Evolutionary conservation across 2,888 invertebrate genomes (phyloP).

Genomic region (Rhamnusium bicolor): DNA sequence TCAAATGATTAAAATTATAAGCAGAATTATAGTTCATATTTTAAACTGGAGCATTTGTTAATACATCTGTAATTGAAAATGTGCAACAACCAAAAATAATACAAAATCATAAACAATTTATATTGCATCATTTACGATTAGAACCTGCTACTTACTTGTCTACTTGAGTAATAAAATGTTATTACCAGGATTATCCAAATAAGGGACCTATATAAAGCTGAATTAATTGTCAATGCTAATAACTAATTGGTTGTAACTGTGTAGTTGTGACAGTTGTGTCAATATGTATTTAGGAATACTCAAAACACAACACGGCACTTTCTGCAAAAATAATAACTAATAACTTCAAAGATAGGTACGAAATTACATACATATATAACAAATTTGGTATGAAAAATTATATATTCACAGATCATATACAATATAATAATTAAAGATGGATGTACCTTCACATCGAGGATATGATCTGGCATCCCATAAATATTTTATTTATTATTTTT

Average conservation of each 20-base stretch:
- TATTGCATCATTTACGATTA: slow-evolving; percentile 9
- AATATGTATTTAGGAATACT: not conserved
- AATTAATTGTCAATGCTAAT: slow-evolving; percentile 19
- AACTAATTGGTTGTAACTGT: not conserved
- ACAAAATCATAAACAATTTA: slow-evolving; percentile 4
- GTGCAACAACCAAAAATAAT: not conserved
- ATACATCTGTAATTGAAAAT: too few relatives aligned
- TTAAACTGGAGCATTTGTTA: too few relatives aligned
- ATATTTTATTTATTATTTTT: slow-evolving; percentile 25
- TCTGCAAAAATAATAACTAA: too few relatives aligned
- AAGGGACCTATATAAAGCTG: slow-evolving; percentile 1
- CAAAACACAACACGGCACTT: too few relatives aligned
- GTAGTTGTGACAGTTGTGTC: not conserved
- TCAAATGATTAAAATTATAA: too few relatives aligned
- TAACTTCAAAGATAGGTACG: too few relatives aligned
- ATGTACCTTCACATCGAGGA: slow-evolving; percentile 14
- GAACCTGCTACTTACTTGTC: slow-evolving; percentile 16
- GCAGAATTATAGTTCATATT: too few relatives aligned
- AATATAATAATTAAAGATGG: not conserved
- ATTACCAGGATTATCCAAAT: slow-evolving; percentile 10
- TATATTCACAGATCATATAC: not conserved
- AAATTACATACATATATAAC: too few relatives aligned
- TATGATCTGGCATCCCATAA: slow-evolving; percentile 21
- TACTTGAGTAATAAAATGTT: slow-evolving; percentile 14
- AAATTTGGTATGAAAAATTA: too few relatives aligned